Conservation (phyloP, 92 coral and sea anemone species). For the Muricea muricata region DNA sequence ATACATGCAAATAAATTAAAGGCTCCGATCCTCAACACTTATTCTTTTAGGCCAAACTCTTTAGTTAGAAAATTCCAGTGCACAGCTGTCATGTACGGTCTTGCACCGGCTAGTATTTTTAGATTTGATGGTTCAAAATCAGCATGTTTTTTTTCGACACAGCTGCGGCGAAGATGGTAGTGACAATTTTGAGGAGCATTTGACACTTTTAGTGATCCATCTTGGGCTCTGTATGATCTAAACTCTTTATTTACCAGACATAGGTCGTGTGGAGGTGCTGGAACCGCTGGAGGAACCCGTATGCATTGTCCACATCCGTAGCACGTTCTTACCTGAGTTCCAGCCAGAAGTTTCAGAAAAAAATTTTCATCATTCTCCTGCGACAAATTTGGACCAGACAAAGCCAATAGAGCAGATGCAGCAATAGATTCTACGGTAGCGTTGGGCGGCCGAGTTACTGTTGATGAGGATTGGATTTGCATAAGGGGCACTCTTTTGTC, state of each 20-base stretch:
- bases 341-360: slow-evolving; percentile 46
- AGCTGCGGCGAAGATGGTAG: slow-evolving; percentile 51
- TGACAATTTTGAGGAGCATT: slow-evolving; percentile 57
- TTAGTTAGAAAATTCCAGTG: slow-evolving; percentile 48
- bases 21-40: too few species aligned
- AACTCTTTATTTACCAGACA: slow-evolving; percentile 28
- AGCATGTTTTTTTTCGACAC: slow-evolving; percentile 33
- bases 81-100: slow-evolving; percentile 36
- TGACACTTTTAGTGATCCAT: slow-evolving; percentile 55
- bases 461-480: slow-evolving; percentile 41
- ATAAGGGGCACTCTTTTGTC: slow-evolving; percentile 44
- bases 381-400: neutral
- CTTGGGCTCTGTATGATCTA: slow-evolving; percentile 47
- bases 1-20: too few species aligned
- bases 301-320: slow-evolving; percentile 14
- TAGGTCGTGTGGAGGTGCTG: slow-evolving; percentile 57
- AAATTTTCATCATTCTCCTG: slow-evolving; percentile 1
- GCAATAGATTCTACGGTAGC: slow-evolving; percentile 28
- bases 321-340: slow-evolving; percentile 63
- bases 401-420: slow-evolving; percentile 5
- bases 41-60: too few species aligned
- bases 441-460: neutral
- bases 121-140: slow-evolving; percentile 47
- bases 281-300: slow-evolving; percentile 57
- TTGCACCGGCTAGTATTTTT: slow-evolving; percentile 40